A percentile compares a stretch with the other conserved stretches of the same genome.
Evolutionary conservation across 2,797 vertebrate species (phyloP).

Genomic region (Anisognathus igniventris): DNA sequence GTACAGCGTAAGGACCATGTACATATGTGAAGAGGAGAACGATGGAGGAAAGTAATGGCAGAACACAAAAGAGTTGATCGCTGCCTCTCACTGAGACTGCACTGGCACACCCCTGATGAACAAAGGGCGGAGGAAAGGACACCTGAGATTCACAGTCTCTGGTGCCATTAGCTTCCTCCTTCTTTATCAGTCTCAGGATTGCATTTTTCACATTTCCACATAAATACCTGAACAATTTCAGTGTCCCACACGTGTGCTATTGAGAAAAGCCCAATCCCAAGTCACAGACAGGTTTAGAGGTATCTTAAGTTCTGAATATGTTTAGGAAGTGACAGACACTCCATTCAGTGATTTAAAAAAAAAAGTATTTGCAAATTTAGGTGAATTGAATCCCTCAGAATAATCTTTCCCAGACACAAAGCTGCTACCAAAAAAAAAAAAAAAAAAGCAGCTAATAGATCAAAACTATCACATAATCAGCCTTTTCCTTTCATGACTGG

Average conservation of each 20-base stretch:
- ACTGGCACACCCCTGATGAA: no score
- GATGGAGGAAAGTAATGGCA: no score
- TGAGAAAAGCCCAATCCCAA: background rate
- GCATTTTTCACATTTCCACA: background rate
- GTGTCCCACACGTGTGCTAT: fast-evolving
- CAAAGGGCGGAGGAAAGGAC: background rate
- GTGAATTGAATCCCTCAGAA: background rate
- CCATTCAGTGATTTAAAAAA: fast-evolving
- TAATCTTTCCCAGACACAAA: background rate
- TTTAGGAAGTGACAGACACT: background rate
- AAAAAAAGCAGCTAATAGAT: no score
- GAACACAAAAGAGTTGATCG: fast-evolving
- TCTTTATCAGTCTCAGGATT: fast-evolving
- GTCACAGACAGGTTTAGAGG: background rate
- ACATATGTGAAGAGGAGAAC: fast-evolving
- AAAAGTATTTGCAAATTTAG: background rate
- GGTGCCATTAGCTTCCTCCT: background rate
- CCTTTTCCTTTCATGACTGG: background rate
- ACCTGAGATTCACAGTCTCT: background rate
- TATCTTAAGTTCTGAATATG: background rate
- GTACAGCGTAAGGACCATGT: fast-evolving
- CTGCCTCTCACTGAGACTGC: background rate
- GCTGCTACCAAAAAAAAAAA: background rate
- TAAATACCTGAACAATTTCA: background rate
- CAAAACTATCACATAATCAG: background rate